Evolutionary conservation across 2,888 invertebrate species (phyloP).

Genomic region (Caenorhabditis becei): DNA sequence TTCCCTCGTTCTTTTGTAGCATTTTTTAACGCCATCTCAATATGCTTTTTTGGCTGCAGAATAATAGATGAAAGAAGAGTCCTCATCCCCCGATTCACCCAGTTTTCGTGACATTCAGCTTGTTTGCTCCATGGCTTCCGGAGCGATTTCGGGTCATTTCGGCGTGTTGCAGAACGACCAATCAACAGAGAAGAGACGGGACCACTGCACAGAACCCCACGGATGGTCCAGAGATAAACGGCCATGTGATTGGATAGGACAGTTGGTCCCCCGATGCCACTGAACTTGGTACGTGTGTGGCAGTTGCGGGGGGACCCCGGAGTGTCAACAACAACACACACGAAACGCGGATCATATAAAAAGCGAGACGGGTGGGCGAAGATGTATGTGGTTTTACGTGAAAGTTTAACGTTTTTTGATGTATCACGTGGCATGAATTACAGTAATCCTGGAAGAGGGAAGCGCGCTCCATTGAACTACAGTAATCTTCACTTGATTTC

Average conservation of each 20-base stretch:
- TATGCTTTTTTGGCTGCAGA: constrained; percentile 17
- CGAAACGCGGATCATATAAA: no score
- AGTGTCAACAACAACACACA: constrained; percentile 15
- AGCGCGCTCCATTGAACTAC: no score
- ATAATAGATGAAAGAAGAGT: constrained; percentile 6
- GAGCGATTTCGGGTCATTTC: constrained; percentile 34
- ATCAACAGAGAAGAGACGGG: constrained; percentile 30
- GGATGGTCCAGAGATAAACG: constrained; percentile 26
- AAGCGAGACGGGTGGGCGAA: no score
- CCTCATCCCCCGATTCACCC: no score
- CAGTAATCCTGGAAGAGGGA: no score
- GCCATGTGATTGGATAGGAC: constrained; percentile 49
- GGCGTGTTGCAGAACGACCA: constrained; percentile 50
- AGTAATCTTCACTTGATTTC: no score
- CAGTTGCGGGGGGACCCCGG: neutral
- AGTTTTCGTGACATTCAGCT: neutral
- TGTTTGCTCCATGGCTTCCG: constrained; percentile 19
- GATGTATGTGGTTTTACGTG: no score
- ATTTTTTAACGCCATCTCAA: constrained; percentile 22
- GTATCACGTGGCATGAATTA: no score
- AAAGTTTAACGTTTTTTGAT: no score
- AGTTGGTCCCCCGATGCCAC: constrained; percentile 30
- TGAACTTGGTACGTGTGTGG: constrained; percentile 50
- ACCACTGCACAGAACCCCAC: no score
- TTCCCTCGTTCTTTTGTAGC: constrained; percentile 32